phyloP scores from a whole-genome alignment of 2,888 invertebrate genomes.

The Caradrina kadenii region DNA sequence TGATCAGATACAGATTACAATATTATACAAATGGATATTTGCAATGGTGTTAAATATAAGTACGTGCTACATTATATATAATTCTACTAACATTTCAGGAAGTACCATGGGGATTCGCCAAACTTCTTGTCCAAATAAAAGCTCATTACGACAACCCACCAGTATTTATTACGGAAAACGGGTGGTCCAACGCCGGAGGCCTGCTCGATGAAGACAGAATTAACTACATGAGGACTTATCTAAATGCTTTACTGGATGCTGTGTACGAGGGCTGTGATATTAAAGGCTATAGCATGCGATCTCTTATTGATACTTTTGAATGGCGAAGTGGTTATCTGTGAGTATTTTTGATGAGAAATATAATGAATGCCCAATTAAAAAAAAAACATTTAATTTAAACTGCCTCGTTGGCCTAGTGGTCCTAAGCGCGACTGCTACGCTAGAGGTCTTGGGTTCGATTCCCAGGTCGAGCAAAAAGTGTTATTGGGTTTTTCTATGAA shows the following conservation, averaged over 20 bases:
- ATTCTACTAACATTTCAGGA: too few species aligned
- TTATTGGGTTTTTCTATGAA: too few species aligned
- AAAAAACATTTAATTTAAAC: too few species aligned
- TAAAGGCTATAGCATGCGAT: constrained; percentile 91
- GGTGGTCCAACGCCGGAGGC: constrained; percentile 87
- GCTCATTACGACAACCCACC: constrained; percentile 88
- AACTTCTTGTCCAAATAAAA: constrained; percentile 88
- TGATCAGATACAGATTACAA: too few species aligned
- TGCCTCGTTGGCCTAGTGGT: too few species aligned
- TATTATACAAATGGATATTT: too few species aligned
- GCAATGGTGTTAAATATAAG: too few species aligned
- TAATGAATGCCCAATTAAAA: too few species aligned
- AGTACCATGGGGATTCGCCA: constrained; percentile 91
- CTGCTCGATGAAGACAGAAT: constrained; percentile 86
- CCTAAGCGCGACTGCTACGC: too few species aligned
- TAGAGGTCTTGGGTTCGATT: too few species aligned
- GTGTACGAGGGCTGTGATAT: constrained; percentile 86
- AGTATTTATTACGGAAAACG: constrained; percentile 91
- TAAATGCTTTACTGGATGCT: constrained; percentile 85
- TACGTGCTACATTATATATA: too few species aligned
- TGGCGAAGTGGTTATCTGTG: constrained; percentile 91
- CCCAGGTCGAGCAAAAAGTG: too few species aligned
- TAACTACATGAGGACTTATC: constrained; percentile 80
- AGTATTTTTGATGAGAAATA: constrained; percentile 62
- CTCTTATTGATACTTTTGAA: constrained; percentile 92